Base-by-base conservation (phyloP, 2,888 invertebrate species). In the Himalopsyche kuldschensis region DNA sequence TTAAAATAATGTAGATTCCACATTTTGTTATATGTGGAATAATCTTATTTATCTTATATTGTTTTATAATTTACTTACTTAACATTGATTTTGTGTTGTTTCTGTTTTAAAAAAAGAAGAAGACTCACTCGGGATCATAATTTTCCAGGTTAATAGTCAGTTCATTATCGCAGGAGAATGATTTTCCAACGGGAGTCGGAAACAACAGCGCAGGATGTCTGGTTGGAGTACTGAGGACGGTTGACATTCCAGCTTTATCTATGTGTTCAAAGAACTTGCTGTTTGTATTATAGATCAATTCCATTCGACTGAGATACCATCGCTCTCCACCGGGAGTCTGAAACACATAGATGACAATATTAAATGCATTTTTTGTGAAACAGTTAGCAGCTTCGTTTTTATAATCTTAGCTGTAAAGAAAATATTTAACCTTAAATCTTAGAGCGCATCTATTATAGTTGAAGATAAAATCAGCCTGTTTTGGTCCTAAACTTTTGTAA, bases 311-410 rank as follows among this genome's bases (percentile, higher is more conserved):
- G 1, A 96, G 95, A 89, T 96, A 97, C 97, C 97, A 98, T 87
- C 96, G 93, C 88, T 97, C 97, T 6, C 97, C 97, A 4, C 97
- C 97, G 32, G 96, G 96, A 1, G 97, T 96, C 96, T 97, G 80
- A 20, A 86, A 69, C 6, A 15, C 6, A 15, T 41, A 41, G 15
- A 41, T 41, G 32, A 4, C 4, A 32, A 32, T 5, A 32, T 32
- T 32, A 4, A 32, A 0, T 5, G 6, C 32, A 32, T 32, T 32
- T 2, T 32, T 32, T 32, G 32, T 32, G 32, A 32, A 32, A 6
- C 32, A 32, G 32, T 32, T 4, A 32, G 32, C 2, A 5, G 6
- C 6, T 32, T 32, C 32, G 6, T 32, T 32, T 32, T 32, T 6
- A 32, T 32, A 32, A 32, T 32, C n/a, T n/a, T 1, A 32, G 32